A percentile compares a stretch with the other conserved stretches of the same genome.
These are phyloP conservation scores for Arenaria interpres DNA, from an alignment of 2,113 vertebrate genomes.

Conservation along the genomic window DNA sequence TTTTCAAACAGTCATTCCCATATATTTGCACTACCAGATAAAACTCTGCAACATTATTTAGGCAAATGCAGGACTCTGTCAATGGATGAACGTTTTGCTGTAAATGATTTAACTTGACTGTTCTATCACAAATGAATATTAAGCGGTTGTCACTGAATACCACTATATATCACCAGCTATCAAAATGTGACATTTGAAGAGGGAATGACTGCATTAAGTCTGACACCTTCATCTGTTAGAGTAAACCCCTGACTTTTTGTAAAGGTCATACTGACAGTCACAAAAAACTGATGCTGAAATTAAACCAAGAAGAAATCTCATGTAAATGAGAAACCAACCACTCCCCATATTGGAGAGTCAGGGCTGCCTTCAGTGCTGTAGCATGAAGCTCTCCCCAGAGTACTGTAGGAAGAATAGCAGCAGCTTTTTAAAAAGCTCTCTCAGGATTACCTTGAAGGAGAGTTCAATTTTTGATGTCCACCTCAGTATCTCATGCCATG, in stretches of 20 bases:
- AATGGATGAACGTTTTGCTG: neutral
- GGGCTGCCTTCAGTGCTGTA: neutral
- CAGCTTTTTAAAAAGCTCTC: neutral
- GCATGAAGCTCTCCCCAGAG: neutral
- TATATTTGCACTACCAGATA: neutral
- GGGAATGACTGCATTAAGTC: neutral
- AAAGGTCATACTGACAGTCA: neutral
- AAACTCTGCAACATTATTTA: neutral
- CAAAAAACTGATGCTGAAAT: neutral
- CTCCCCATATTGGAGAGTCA: neutral
- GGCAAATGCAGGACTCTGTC: neutral
- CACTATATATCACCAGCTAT: neutral
- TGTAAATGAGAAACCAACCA: neutral
- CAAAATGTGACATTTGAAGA: neutral
- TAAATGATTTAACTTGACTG: neutral
- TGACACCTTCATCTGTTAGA: neutral
- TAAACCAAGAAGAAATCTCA: neutral
- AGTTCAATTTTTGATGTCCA: neutral
- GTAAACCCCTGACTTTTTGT: neutral
- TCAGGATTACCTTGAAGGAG: neutral
- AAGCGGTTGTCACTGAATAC: neutral
- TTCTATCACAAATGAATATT: neutral
- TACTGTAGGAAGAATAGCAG: neutral
- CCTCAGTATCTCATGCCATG: neutral
- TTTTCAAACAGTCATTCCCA: neutral